Percentiles rank a stretch among this genome's conserved stretches.
phyloP scores from a whole-genome alignment of 1,140 invertebrate species.

The Pogonomyrmex californicus region DNA sequence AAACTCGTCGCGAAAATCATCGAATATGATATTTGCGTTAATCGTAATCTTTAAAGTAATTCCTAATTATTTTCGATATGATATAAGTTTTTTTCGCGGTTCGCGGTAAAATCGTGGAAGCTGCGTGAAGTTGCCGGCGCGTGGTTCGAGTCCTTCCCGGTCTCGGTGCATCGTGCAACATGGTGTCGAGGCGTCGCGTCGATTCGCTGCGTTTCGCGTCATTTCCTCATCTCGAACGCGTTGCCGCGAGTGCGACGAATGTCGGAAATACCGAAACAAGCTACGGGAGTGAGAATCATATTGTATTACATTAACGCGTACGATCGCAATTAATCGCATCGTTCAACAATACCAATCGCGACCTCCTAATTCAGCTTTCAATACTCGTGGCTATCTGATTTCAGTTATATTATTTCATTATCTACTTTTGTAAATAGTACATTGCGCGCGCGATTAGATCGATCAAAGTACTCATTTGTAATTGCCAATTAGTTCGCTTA shows the following conservation, averaged over 20 bases:
- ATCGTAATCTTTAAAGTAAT: background rate
- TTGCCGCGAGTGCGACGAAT: background rate
- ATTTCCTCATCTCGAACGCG: background rate
- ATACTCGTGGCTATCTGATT: too few species aligned
- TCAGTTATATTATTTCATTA: background rate
- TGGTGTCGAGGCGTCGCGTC: background rate
- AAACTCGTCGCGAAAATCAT: background rate
- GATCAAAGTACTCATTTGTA: background rate
- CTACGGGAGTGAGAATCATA: background rate
- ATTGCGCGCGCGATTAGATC: background rate
- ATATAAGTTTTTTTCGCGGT: background rate
- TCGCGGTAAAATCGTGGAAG: background rate
- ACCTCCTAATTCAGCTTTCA: background rate
- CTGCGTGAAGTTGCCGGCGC: constrained; percentile 1
- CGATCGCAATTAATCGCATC: background rate
- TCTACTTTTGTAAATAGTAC: background rate
- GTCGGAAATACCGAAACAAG: background rate
- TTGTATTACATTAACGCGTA: background rate
- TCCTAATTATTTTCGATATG: background rate
- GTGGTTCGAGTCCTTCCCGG: background rate
- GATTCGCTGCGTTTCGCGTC: background rate
- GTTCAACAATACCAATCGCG: background rate
- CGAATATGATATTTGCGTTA: background rate
- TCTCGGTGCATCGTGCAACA: background rate
- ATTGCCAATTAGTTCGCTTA: background rate